Conservation (phyloP, 2,113 vertebrate genomes). For the Theristicus caerulescens region DNA sequence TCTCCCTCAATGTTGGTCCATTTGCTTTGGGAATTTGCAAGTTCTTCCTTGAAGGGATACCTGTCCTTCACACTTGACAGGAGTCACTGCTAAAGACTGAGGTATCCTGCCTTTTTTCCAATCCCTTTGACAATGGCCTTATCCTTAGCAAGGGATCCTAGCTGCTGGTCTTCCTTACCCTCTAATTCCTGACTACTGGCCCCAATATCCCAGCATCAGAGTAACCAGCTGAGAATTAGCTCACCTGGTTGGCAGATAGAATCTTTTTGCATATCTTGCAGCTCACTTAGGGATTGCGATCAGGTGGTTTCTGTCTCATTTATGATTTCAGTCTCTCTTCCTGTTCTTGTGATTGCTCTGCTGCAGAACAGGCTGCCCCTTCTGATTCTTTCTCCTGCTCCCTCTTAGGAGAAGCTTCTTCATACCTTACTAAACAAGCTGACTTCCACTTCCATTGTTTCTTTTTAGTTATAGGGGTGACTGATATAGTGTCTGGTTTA, state of each 20-base stretch:
- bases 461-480: not conserved
- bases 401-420: not conserved
- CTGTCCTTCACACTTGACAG: not conserved
- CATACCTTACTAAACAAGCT: not conserved
- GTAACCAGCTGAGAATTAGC: not conserved
- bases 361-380: not conserved
- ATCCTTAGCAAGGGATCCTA: not conserved
- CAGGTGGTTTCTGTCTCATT: not conserved
- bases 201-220: not conserved
- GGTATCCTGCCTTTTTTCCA: not conserved
- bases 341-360: not conserved
- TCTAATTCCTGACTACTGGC: not conserved
- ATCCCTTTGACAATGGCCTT: not conserved
- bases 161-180: not conserved
- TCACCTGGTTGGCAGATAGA: not conserved
- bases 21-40: not conserved
- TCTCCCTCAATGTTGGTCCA: not conserved
- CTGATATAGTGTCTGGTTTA: not conserved
- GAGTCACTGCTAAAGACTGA: not conserved
- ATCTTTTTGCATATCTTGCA: not conserved
- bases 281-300: not conserved
- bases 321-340: not conserved
- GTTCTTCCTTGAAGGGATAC: not conserved
- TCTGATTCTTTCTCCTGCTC: not conserved
- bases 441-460: not conserved